A percentile compares a stretch with the other conserved stretches of the same genome.
Evolutionary conservation across 2,888 invertebrate species (phyloP).

Genomic region (Amaurobius ferox): DNA sequence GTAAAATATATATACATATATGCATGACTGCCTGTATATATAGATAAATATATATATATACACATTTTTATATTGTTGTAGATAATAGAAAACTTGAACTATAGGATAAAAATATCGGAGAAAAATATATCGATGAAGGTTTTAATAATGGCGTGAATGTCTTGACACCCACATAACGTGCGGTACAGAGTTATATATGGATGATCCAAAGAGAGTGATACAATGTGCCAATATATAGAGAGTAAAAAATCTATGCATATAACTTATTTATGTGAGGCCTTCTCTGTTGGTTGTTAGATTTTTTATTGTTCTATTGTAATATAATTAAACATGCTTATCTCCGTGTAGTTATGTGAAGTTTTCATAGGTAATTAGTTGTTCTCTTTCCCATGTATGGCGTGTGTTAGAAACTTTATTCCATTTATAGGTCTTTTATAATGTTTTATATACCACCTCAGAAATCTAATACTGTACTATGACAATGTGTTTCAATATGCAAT

Average conservation of each 20-base stretch:
- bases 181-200: background rate
- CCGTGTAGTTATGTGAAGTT: background rate
- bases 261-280: constrained; percentile 17
- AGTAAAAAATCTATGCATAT: background rate
- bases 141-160: background rate
- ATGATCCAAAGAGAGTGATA: background rate
- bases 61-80: constrained; percentile 3
- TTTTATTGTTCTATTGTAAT: background rate
- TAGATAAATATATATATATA: constrained; percentile 7
- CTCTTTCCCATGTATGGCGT: background rate
- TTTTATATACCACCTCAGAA: too few relatives aligned
- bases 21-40: constrained; percentile 8
- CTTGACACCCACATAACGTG: background rate
- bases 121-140: background rate
- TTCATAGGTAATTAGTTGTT: background rate
- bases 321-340: background rate
- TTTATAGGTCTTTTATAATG: too few relatives aligned
- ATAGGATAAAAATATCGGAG: background rate
- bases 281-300: constrained; percentile 15
- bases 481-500: too few relatives aligned
- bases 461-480: too few relatives aligned
- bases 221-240: constrained; percentile 2
- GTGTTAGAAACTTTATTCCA: background rate
- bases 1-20: background rate
- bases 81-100: background rate